These are phyloP conservation scores for Xestia sexstrigata DNA, from an alignment of 2,888 invertebrate genomes.

Conservation along the genomic window DNA sequence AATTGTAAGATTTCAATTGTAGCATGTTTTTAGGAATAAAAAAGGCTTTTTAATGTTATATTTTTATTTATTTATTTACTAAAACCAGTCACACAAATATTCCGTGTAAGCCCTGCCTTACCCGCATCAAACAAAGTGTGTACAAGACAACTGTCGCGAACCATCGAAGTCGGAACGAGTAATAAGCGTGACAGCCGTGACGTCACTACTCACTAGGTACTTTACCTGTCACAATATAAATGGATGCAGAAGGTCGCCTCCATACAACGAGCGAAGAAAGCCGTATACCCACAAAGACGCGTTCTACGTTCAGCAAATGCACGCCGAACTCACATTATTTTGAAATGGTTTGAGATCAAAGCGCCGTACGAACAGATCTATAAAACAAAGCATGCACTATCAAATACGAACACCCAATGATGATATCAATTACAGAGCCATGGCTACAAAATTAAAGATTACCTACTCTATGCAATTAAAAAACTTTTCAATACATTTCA, in stretches of 20 bases:
- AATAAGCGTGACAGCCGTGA: conserved; percentile 38
- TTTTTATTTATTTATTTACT: too few species aligned
- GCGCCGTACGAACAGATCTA: background rate
- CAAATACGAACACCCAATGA: background rate
- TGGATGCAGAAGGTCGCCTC: background rate
- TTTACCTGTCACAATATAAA: background rate
- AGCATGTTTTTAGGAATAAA: too few species aligned
- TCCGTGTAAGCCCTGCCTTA: conserved; percentile 12
- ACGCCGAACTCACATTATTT: background rate
- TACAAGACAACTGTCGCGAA: conserved; percentile 33
- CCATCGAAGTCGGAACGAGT: conserved; percentile 8
- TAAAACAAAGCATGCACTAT: background rate
- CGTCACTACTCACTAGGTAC: conserved; percentile 32
- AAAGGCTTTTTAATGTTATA: too few species aligned
- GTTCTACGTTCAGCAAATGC: background rate
- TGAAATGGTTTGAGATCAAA: background rate
- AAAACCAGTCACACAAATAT: background rate
- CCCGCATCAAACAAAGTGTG: conserved; percentile 34
- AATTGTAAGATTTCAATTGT: too few species aligned
- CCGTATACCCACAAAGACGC: background rate
- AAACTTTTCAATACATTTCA: background rate
- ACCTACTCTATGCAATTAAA: background rate
- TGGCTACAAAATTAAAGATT: background rate
- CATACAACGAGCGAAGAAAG: background rate
- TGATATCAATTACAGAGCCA: background rate